A percentile compares a stretch with the other conserved stretches of the same genome.
Conservation (phyloP, 2,797 vertebrate genomes). For the Todus mexicanus region DNA sequence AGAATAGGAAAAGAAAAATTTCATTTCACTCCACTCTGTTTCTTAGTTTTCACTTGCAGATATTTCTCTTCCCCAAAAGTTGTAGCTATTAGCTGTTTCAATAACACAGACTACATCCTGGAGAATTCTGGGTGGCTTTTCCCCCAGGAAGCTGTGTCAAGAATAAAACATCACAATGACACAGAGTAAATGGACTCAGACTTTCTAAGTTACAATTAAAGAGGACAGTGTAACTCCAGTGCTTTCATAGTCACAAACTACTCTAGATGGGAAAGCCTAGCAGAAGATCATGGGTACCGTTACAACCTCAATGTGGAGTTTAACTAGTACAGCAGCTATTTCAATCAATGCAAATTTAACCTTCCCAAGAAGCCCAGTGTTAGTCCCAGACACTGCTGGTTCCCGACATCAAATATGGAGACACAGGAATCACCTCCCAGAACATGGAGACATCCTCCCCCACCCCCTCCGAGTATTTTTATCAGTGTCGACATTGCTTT, state of each 20-base stretch:
- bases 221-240: background rate
- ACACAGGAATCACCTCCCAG: background rate
- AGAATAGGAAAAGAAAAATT: background rate
- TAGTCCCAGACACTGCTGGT: background rate
- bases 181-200: background rate
- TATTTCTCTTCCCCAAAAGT: background rate
- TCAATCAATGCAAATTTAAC: background rate
- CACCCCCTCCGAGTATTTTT: background rate
- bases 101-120: background rate
- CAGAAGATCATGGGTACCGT: background rate
- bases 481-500: background rate
- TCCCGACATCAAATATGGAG: background rate
- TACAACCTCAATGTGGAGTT: background rate
- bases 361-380: background rate
- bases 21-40: fast-evolving
- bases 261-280: background rate
- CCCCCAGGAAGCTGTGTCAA: background rate
- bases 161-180: background rate
- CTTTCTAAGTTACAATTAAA: background rate
- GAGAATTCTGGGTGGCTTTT: background rate
- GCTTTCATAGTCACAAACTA: background rate
- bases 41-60: background rate
- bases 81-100: background rate
- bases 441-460: background rate
- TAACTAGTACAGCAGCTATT: background rate